Base-by-base conservation (phyloP, 2,113 vertebrate genomes). In the Eretmodus cyanostictus region DNA sequence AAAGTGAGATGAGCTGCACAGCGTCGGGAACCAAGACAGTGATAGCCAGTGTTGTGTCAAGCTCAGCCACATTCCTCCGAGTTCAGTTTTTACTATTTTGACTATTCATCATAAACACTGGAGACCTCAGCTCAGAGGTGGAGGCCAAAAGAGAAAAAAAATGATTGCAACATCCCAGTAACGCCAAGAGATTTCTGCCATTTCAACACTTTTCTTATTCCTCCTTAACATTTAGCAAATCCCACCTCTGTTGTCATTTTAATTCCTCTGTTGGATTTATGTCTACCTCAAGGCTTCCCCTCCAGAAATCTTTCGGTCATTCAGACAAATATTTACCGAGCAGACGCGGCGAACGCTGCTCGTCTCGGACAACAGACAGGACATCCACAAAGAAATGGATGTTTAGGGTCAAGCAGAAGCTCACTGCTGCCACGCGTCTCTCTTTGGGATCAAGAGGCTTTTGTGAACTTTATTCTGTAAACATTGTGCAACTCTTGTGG, bases 251-350 rank as follows among this genome's bases (percentile, higher is more conserved):
- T 40, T 68, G 82, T 88, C 79, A 38, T 86, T 92, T 88, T 80
- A 59, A 87, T 76, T 81, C 55, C 24, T 29, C 49, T 9, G 38
- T 81, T 80, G 6, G 78, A 90, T 92, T 95, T 88, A 92, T 78
- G 68, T 84, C 78, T 79, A 66, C 87, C 84, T 91, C 36, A 16
- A 76, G 87, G 86, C 53, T 86, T 92, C 40, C 42, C 5, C 86
- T 68, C 40, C n/a, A 17, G 42, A 73, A 92, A 84, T 92, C 91
- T 13, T 34, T 85, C 66, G 51, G 91, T 61, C 63, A 42, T 87
- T 93, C 86, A 85, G 91, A 80, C 89, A 95, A 95, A 94, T 95
- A 94, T 95, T 94, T 94, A 93, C 71, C 38, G 82, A 73, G 27
- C 51, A 31, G 83, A 38, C 3, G 40, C 85, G 63, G 51, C 53